Evolutionary conservation across 2,797 vertebrate genomes (phyloP).

Genomic region (Nyctalus aviator): DNA sequence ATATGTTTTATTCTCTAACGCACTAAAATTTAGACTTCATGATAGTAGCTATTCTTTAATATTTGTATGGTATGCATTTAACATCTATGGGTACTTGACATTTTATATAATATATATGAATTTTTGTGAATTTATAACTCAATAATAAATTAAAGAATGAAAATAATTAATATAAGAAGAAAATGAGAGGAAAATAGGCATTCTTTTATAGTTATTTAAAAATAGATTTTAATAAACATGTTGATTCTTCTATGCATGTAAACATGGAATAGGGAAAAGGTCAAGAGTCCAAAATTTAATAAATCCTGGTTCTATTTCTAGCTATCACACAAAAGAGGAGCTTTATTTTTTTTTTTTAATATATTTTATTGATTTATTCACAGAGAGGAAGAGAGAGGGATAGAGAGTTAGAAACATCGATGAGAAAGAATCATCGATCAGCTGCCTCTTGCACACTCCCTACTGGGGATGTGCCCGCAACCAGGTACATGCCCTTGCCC

Average conservation of each 20-base stretch:
- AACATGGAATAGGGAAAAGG: background rate
- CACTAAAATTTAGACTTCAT: background rate
- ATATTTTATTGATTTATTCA: too few species aligned
- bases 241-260: background rate
- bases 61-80: background rate
- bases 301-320: background rate
- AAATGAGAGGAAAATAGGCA: background rate
- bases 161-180: background rate
- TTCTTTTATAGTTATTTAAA: background rate
- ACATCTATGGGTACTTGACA: background rate
- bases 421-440: too few species aligned
- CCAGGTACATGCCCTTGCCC: too few species aligned
- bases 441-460: too few species aligned
- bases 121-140: background rate
- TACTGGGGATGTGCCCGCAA: too few species aligned
- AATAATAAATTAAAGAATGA: background rate
- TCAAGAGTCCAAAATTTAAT: background rate
- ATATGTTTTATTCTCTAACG: background rate
- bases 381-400: too few species aligned
- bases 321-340: background rate
- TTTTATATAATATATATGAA: background rate
- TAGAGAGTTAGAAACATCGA: too few species aligned
- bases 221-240: background rate
- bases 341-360: too few species aligned
- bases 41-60: background rate